These are phyloP conservation scores for Drosophila carrolli DNA, from an alignment of 1,140 invertebrate genomes.

Conservation along the genomic window DNA sequence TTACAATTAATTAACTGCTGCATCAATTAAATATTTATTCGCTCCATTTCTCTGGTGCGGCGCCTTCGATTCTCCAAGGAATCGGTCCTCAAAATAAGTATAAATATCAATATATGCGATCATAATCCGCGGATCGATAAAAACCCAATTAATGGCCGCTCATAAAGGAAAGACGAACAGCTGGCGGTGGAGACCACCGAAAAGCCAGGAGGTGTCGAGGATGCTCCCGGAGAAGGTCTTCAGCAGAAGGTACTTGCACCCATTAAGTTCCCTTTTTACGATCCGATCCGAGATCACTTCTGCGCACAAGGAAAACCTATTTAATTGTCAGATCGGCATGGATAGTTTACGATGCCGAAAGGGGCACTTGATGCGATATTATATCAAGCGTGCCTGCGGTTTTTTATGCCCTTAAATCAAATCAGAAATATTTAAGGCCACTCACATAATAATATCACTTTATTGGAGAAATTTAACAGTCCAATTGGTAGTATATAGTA, in stretches of 20 bases:
- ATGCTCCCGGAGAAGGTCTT: neutral
- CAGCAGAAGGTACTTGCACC: slow-evolving; percentile 1
- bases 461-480: neutral
- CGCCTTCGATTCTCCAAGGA: slow-evolving; percentile 48
- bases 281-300: slow-evolving; percentile 1
- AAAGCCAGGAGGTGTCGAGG: slow-evolving; percentile 14
- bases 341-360: slow-evolving; percentile 12
- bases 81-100: slow-evolving; percentile 2
- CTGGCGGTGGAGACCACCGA: slow-evolving; percentile 39
- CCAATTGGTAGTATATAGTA: no score
- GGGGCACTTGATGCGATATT: neutral
- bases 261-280: slow-evolving; percentile 16
- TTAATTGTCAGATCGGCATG: slow-evolving; percentile 24
- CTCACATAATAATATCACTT: neutral
- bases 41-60: slow-evolving; percentile 30
- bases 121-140: slow-evolving; percentile 71
- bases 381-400: neutral
- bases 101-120: slow-evolving; percentile 1
- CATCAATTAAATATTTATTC: slow-evolving; percentile 73
- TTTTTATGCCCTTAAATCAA: neutral
- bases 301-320: slow-evolving; percentile 7
- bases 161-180: slow-evolving; percentile 18
- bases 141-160: slow-evolving; percentile 71
- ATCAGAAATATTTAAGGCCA: neutral
- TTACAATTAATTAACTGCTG: slow-evolving; percentile 79